Evolutionary conservation across 2,797 vertebrate genomes (phyloP).

Genomic region (Sebastolobus altivelis): DNA sequence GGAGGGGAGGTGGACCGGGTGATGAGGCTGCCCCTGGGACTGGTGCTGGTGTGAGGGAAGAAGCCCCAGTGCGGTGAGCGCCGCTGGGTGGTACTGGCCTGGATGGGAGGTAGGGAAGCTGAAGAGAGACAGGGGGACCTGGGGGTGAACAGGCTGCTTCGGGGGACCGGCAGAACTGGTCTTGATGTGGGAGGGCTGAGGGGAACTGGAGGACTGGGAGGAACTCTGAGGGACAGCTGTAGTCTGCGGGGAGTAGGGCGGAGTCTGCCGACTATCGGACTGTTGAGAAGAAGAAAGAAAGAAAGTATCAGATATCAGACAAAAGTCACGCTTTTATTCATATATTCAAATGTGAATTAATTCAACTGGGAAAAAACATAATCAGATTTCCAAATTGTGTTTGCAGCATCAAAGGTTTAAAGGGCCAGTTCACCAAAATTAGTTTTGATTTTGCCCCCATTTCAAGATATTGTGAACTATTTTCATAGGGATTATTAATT

Average conservation of each 20-base stretch:
- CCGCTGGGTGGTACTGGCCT: slow-evolving; percentile 88
- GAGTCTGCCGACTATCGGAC: slow-evolving; percentile 94
- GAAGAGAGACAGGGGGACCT: slow-evolving; percentile 93
- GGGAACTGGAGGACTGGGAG: slow-evolving; percentile 87
- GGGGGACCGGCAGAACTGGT: slow-evolving; percentile 56
- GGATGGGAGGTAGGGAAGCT: slow-evolving; percentile 91
- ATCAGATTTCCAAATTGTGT: not conserved
- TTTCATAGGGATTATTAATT: not conserved
- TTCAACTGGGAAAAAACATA: not conserved
- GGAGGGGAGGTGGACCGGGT: slow-evolving; percentile 84
- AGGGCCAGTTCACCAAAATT: not conserved
- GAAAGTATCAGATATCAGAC: not conserved
- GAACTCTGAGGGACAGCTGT: slow-evolving; percentile 88
- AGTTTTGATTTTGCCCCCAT: not conserved
- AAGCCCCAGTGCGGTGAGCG: slow-evolving; percentile 90
- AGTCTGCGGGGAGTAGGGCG: slow-evolving; percentile 94
- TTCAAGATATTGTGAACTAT: not conserved
- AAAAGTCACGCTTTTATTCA: not conserved
- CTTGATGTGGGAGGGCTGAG: slow-evolving; percentile 90
- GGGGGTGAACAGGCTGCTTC: slow-evolving; percentile 72
- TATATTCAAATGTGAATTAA: not conserved
- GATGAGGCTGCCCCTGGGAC: slow-evolving; percentile 76
- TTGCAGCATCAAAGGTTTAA: not conserved
- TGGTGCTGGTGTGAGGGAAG: slow-evolving; percentile 90
- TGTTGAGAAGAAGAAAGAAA: slow-evolving; percentile 61